Percentiles rank a stretch among this genome's conserved stretches.
Evolutionary conservation across 2,888 invertebrate species (phyloP).

Genomic region (Smittia sp.): DNA sequence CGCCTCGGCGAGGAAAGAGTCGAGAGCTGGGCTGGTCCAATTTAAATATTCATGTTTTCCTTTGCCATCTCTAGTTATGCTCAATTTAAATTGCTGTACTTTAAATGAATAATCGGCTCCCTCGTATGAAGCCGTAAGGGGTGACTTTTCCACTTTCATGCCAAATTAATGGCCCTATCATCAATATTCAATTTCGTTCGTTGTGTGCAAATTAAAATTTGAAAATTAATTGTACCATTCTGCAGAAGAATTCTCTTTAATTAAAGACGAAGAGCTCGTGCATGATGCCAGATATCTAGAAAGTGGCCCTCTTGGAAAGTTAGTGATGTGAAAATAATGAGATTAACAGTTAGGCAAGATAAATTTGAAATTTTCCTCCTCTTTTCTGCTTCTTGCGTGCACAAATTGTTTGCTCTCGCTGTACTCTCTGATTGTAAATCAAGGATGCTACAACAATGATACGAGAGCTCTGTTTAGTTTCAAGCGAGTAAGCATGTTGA

Average conservation of each 20-base stretch:
- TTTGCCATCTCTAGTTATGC: slow-evolving; percentile 32
- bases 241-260: slow-evolving; percentile 40
- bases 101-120: slow-evolving; percentile 38
- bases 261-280: slow-evolving; percentile 2
- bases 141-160: slow-evolving; percentile 25
- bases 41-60: slow-evolving; percentile 40
- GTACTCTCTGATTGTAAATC: too few relatives aligned
- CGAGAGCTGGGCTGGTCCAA: not conserved
- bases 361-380: slow-evolving; percentile 16
- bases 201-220: slow-evolving; percentile 33
- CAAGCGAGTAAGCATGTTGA: too few relatives aligned
- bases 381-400: too few relatives aligned
- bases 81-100: slow-evolving; percentile 39
- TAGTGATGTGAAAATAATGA: slow-evolving; percentile 32
- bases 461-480: too few relatives aligned
- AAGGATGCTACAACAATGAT: too few relatives aligned
- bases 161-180: slow-evolving; percentile 39
- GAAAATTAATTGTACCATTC: slow-evolving; percentile 32
- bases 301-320: slow-evolving; percentile 32
- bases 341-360: slow-evolving; percentile 28
- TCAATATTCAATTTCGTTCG: slow-evolving; percentile 37
- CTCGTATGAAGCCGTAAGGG: not conserved
- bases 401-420: too few relatives aligned
- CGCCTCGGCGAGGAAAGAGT: not conserved
- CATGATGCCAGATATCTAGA: not conserved